Evolutionary conservation across 1,140 invertebrate genomes (phyloP).

Genomic region (Eriosoma lanigerum): DNA sequence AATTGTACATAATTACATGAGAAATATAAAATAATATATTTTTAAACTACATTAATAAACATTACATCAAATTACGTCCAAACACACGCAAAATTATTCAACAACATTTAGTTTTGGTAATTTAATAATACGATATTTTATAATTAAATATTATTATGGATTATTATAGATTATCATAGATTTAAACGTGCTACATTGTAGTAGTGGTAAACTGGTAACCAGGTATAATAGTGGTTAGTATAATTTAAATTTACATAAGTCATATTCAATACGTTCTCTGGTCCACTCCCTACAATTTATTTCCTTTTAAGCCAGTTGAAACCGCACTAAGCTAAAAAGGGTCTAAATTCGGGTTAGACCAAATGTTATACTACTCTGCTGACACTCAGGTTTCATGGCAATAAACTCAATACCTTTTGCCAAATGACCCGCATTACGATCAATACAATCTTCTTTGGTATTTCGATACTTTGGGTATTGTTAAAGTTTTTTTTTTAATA

Average conservation of each 20-base stretch:
- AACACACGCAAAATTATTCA: too few relatives aligned
- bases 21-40: too few relatives aligned
- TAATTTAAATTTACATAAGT: slow-evolving; percentile 39
- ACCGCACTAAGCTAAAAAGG: not conserved
- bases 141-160: too few relatives aligned
- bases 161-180: too few relatives aligned
- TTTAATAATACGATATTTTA: too few relatives aligned
- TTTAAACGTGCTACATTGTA: too few relatives aligned
- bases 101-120: too few relatives aligned
- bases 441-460: not conserved
- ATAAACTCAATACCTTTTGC: slow-evolving; percentile 35
- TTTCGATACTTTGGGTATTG: not conserved
- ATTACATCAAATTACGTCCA: too few relatives aligned
- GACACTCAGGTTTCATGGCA: not conserved
- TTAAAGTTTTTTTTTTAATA: not conserved
- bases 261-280: not conserved
- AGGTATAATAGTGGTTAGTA: not conserved
- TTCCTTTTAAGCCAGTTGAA: slow-evolving; percentile 34
- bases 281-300: slow-evolving; percentile 18
- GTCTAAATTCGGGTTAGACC: slow-evolving; percentile 15
- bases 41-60: too few relatives aligned
- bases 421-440: not conserved
- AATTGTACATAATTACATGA: too few relatives aligned
- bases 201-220: too few relatives aligned
- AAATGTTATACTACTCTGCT: slow-evolving; percentile 16